Base-by-base conservation (phyloP, 2,797 vertebrate species). In the Aplochiton taeniatus region DNA sequence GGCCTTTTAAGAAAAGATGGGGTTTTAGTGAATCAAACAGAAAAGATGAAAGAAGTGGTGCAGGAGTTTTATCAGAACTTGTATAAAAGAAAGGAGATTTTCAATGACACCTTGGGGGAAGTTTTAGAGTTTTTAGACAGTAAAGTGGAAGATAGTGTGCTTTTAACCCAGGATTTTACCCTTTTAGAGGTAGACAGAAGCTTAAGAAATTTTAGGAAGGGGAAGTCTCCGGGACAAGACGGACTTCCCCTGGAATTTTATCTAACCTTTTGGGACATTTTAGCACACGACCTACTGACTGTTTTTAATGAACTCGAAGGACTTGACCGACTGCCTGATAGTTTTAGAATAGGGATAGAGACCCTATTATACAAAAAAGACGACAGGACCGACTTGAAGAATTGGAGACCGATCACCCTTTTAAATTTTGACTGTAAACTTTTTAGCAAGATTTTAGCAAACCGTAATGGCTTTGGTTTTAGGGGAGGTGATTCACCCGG, bases 181-280 rank as follows among this genome's bases (percentile, higher is more conserved):
- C 0, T 43, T 5, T 7, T 10, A 8, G 51, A 68, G 0, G 0
- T 72, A 0, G 0, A 13, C 0, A 63, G 61, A 8, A 48, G 61
- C 67, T 0, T 73, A 0, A 19, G 11, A 1, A 11, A 12, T 44
- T 69, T 81, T 68, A 73, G 63, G 4, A 1, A 0, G 8, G 59
- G 61, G 0, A 80, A 76, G 54, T 51, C 61, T 0, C 71, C 67
- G 0, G 75, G 71, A 10, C 0, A 6, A 0, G 71, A 83, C 3
- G 65, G 80, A 0, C 73, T 75, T 0, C 68, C 71, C 1, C 0
- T 66, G 1, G 67, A 75, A 16, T 73, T 75, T 68, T 70, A 79
- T 51, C 0, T 4, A 1, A 76, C 59, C 0, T 74, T 78, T 31
- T 81, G 72, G 64, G 69, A 83, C 14, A 47, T 78, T 74, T 64